Base-by-base conservation (phyloP, 2,113 vertebrate species). In the Eolophus roseicapilla region DNA sequence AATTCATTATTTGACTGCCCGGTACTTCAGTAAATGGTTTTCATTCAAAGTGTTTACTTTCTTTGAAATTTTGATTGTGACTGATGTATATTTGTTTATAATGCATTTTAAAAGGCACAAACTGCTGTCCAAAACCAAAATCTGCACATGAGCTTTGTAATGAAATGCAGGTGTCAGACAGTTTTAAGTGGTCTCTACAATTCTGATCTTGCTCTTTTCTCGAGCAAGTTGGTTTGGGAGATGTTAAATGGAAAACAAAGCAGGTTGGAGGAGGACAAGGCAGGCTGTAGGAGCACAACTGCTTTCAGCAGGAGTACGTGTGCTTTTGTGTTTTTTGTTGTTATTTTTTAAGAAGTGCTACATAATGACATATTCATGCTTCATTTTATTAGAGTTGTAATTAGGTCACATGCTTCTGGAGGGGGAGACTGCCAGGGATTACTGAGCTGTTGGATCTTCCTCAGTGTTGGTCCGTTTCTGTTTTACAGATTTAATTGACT, bases 401-500 rank as follows among this genome's bases (percentile, higher is more conserved):
- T 82, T 90, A 20, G 39, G 67, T 92, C 89, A 63, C 28, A 43
- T 83, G 75, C n/a, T 93, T 86, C 90, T 92, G 63, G 49, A 95
- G 44, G 18, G 75, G 41, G 70, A 85, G 70, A 59, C 41, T 93
- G 59, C 67, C 75, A 77, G 90, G 53, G 79, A 20, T 93, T 82
- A 82, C 67, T 85, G 79, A 90, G 46, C 78, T 91, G 31, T 82
- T 93, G 87, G 53, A 89, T 96, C 71, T 82, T 94, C 75, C 59
- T 92, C 82, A 52, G 41, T 86, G 70, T 90, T 93, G 82, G 71
- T 93, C 79, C 79, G 11, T 53, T 92, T 85, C 70, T 96, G n/a
- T 62, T 94, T 90, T 67, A 94, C 31, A 67, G 59, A 76, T 93
- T 82, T 93, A 96, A 94, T 93, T 88, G 78, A 39, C 25, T 91